phyloP scores from a whole-genome alignment of 2,797 vertebrate genomes.

The Babyrousa celebensis region DNA sequence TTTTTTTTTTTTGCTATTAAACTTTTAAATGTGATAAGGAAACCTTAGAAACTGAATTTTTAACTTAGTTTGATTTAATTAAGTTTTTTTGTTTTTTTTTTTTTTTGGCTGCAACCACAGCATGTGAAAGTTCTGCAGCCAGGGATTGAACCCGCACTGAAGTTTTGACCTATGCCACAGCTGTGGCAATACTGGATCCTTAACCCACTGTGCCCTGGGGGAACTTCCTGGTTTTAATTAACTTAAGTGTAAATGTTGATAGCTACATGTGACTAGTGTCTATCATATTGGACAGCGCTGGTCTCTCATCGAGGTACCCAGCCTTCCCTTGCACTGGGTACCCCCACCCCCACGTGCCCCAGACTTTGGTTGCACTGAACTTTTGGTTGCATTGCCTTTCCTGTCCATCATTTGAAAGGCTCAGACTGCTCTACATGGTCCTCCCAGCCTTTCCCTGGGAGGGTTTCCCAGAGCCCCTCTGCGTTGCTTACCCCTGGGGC shows the following conservation, averaged over 20 bases:
- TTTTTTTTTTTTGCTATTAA: neutral
- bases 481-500: neutral
- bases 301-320: neutral
- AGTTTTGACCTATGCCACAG: no score
- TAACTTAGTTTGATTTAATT: neutral
- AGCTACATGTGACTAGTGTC: neutral
- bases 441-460: neutral
- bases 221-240: neutral
- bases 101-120: no score
- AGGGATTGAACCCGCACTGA: no score
- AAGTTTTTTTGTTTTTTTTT: no score
- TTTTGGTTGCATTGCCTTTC: neutral
- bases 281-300: accelerated
- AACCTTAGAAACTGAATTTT: neutral
- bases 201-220: no score
- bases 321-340: neutral
- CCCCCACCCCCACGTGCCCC: accelerated
- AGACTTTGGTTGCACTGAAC: neutral
- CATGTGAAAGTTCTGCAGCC: no score
- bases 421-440: neutral
- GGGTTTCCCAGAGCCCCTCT: neutral
- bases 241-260: slow-evolving; percentile 20
- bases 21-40: neutral
- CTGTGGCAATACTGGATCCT: no score
- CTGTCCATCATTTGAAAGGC: neutral